Evolutionary conservation across 2,888 invertebrate species (phyloP).

Genomic region (Heteropelma amictum): DNA sequence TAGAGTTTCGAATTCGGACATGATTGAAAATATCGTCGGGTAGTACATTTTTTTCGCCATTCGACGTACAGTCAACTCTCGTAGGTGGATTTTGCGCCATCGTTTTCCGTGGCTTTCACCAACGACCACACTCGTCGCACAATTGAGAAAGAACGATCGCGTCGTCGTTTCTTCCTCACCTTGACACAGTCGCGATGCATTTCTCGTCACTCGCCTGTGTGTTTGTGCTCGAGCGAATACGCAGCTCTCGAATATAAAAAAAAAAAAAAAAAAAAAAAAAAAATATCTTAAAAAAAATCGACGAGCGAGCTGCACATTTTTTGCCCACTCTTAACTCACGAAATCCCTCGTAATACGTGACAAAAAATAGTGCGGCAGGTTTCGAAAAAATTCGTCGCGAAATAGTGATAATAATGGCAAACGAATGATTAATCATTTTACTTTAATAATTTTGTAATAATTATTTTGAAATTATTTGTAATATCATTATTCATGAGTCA

Average conservation of each 20-base stretch:
- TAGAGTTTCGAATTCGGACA: constrained; percentile 35
- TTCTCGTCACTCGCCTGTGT: constrained; percentile 6
- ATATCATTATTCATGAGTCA: neutral
- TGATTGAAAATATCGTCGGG: constrained; percentile 9
- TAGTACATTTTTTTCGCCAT: constrained; percentile 19
- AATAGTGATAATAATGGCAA: neutral
- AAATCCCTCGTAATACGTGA: constrained; percentile 34
- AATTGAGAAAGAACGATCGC: constrained; percentile 31
- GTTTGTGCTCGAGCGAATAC: neutral
- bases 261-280: neutral
- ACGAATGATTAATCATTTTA: neutral
- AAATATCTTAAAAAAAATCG: neutral
- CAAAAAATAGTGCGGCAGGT: constrained; percentile 11
- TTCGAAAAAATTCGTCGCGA: constrained; percentile 33
- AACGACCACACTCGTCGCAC: constrained; percentile 18
- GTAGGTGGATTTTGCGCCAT: constrained; percentile 43
- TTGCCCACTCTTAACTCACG: neutral
- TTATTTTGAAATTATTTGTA: neutral
- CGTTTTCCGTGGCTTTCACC: constrained; percentile 43
- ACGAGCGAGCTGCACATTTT: neutral
- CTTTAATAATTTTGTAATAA: neutral
- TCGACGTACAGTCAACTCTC: constrained; percentile 48
- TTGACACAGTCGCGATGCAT: constrained; percentile 68
- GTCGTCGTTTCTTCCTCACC: constrained; percentile 70
- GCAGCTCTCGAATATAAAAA: too few relatives aligned